These are phyloP conservation scores for Schizopygopsis malacanthus DNA, from an alignment of 2,797 vertebrate species.

Conservation along the genomic window DNA sequence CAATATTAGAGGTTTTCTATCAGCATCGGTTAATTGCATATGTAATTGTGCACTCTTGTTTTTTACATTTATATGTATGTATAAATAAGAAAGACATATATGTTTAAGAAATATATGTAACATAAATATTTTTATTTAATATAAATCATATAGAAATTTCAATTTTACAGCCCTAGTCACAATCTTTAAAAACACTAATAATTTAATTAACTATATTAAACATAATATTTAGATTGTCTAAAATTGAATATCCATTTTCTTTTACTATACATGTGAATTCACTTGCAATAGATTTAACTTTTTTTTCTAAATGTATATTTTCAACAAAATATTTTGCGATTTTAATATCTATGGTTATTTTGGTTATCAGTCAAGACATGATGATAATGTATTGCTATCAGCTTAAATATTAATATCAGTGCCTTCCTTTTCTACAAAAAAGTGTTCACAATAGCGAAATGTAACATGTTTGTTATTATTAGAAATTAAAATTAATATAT, in stretches of 20 bases:
- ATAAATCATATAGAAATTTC: no score
- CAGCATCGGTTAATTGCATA: not conserved
- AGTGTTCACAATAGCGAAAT: not conserved
- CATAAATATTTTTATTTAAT: no score
- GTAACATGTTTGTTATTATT: not conserved
- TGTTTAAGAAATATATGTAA: no score
- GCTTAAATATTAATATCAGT: no score
- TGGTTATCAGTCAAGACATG: not conserved
- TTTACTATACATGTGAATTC: not conserved
- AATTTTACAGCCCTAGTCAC: no score
- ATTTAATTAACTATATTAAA: not conserved
- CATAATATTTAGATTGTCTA: not conserved
- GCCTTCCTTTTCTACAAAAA: no score
- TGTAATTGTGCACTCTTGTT: not conserved
- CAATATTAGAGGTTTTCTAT: not conserved
- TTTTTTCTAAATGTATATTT: not conserved
- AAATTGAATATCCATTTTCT: not conserved
- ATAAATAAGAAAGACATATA: no score
- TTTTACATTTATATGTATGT: not conserved
- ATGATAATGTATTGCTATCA: not conserved
- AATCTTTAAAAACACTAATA: not conserved
- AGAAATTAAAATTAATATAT: not conserved
- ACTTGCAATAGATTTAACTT: not conserved
- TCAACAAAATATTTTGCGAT: not conserved
- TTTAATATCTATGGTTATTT: not conserved